These are phyloP conservation scores for Hippopotamus amphibius DNA, from an alignment of 2,113 vertebrate genomes.

Conservation along the genomic window DNA sequence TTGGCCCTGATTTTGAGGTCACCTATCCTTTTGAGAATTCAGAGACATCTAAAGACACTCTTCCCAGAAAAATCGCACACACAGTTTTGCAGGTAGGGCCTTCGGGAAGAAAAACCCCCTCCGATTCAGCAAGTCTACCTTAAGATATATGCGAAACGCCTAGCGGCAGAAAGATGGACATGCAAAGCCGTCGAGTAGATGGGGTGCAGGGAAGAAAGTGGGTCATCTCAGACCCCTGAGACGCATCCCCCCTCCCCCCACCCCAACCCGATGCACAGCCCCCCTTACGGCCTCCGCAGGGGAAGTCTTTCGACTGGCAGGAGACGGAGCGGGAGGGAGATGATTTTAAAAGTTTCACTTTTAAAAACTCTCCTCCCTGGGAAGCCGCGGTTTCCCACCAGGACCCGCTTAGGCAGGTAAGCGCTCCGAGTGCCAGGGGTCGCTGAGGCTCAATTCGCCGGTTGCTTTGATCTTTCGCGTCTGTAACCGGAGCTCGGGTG, in stretches of 20 bases:
- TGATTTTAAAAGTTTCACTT: not conserved
- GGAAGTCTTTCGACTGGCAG: not conserved
- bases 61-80: not conserved
- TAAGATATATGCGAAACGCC: not conserved
- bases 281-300: not conserved
- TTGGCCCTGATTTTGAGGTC: not conserved
- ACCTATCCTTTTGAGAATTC: not conserved
- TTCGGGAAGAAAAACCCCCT: not conserved
- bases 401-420: not conserved
- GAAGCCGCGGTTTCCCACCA: accelerated
- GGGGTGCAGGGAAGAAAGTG: not conserved
- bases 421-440: not conserved
- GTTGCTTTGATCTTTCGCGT: not conserved
- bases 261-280: no score
- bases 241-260: no score
- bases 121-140: not conserved
- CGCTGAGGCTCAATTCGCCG: not conserved
- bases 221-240: not conserved
- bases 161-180: not conserved
- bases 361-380: not conserved
- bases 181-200: no score
- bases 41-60: not conserved
- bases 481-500: not conserved
- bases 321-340: not conserved
- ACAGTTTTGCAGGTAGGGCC: not conserved